Evolutionary conservation across 2,113 vertebrate genomes (phyloP).

Genomic region (Dipodomys ordii): DNA sequence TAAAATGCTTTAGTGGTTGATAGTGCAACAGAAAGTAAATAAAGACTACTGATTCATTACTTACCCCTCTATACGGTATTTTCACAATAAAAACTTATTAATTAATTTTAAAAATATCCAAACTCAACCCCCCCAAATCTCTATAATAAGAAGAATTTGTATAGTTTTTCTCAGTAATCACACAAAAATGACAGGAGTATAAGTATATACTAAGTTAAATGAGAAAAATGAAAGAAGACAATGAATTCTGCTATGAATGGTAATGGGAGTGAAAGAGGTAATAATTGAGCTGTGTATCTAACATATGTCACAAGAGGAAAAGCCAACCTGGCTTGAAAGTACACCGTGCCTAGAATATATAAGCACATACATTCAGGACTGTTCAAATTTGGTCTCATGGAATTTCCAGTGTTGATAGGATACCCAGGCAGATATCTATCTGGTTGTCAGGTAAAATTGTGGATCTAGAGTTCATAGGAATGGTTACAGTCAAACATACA

Average conservation of each 20-base stretch:
- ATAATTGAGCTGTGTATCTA: not conserved
- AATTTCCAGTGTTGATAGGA: constrained; percentile 1
- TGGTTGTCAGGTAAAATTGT: constrained; percentile 20
- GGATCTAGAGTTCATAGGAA: not conserved
- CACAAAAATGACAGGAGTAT: not conserved
- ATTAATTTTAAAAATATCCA: too few species aligned
- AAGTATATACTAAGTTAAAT: not conserved
- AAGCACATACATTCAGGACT: not conserved
- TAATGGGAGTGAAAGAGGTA: not conserved
- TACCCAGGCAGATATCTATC: not conserved
- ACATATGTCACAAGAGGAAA: not conserved
- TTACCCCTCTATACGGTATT: not conserved
- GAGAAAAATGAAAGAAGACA: not conserved
- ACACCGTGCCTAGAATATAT: not conserved
- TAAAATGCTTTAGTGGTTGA: not conserved
- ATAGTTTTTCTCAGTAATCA: not conserved
- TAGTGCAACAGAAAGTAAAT: not conserved
- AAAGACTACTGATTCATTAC: constrained; percentile 17
- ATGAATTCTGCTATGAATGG: not conserved
- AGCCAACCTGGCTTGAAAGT: not conserved
- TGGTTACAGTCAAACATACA: not conserved
- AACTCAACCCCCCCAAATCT: too few species aligned
- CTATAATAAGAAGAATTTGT: too few species aligned
- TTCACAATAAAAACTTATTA: too few species aligned
- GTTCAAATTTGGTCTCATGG: not conserved